These are phyloP conservation scores for Hetaerina americana DNA, from an alignment of 1,140 invertebrate genomes.

Conservation along the genomic window DNA sequence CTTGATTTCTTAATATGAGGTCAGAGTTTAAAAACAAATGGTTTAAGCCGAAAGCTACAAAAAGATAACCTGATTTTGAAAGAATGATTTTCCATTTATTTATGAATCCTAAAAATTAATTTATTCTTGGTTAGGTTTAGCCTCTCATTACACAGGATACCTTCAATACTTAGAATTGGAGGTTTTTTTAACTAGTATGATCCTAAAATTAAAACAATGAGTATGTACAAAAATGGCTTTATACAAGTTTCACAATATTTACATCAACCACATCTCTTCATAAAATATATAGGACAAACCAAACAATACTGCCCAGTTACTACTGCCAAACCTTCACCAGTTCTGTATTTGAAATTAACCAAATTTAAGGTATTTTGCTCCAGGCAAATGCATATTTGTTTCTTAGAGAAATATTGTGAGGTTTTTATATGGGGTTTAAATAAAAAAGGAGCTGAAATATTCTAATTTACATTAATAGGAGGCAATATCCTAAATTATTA, in stretches of 20 bases:
- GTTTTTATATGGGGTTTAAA: not conserved
- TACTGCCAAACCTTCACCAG: not conserved
- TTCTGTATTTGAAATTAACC: not conserved
- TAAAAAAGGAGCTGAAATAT: not conserved
- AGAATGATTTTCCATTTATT: not conserved
- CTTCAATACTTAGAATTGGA: not conserved
- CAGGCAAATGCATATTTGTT: not conserved
- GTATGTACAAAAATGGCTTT: not conserved
- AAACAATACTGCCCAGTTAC: not conserved
- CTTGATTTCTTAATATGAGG: too few species aligned
- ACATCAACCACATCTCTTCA: not conserved
- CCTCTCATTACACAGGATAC: not conserved
- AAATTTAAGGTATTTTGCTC: not conserved
- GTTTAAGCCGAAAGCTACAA: not conserved
- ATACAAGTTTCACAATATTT: slow-evolving; percentile 1
- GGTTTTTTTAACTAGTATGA: not conserved
- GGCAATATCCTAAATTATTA: not conserved
- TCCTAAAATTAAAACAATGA: not conserved
- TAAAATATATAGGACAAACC: not conserved
- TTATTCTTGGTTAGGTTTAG: not conserved
- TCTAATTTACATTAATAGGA: not conserved
- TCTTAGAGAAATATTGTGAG: not conserved
- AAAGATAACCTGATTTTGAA: not conserved
- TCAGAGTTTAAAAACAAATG: too few species aligned
- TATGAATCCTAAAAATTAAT: not conserved